Conservation (phyloP, 2,888 invertebrate species). For the Elysia crispata region DNA sequence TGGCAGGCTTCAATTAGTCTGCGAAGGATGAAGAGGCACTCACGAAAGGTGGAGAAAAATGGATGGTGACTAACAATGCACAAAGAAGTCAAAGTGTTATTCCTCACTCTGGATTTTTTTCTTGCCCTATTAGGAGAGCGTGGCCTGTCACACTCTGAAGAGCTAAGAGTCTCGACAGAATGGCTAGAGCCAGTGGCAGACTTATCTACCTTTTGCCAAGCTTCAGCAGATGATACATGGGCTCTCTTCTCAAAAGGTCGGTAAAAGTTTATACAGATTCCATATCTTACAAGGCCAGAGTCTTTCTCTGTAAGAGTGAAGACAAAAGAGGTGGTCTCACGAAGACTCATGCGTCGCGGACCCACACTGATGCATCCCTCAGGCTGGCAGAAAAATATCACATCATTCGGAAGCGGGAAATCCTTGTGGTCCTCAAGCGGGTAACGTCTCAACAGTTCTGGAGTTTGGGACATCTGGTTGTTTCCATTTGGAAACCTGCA, state of each 20-base stretch:
- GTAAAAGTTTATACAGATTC: constrained; percentile 99
- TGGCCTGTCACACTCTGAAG: constrained; percentile 60
- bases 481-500: constrained; percentile 83
- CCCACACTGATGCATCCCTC: constrained; percentile 95
- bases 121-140: constrained; percentile 70
- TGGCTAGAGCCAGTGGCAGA: constrained; percentile 55
- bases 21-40: constrained; percentile 96
- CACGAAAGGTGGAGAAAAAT: constrained; percentile 98
- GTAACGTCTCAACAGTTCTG: constrained; percentile 93
- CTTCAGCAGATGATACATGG: constrained; percentile 52
- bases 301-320: constrained; percentile 99
- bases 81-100: constrained; percentile 96
- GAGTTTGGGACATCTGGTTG: constrained; percentile 84
- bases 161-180: constrained; percentile 59
- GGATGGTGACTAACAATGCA: constrained; percentile 99
- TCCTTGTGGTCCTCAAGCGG: constrained; percentile 97
- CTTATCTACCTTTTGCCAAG: constrained; percentile 62
- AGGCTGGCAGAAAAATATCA: constrained; percentile 99
- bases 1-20: constrained; percentile 98
- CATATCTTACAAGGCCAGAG: constrained; percentile 88
- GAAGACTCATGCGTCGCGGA: constrained; percentile 82
- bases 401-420: constrained; percentile 97
- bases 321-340: constrained; percentile 97
- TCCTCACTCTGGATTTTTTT: constrained; percentile 79
- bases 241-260: constrained; percentile 83